Base-by-base conservation (phyloP, 2,113 vertebrate species). In the Eolophus roseicapilla region DNA sequence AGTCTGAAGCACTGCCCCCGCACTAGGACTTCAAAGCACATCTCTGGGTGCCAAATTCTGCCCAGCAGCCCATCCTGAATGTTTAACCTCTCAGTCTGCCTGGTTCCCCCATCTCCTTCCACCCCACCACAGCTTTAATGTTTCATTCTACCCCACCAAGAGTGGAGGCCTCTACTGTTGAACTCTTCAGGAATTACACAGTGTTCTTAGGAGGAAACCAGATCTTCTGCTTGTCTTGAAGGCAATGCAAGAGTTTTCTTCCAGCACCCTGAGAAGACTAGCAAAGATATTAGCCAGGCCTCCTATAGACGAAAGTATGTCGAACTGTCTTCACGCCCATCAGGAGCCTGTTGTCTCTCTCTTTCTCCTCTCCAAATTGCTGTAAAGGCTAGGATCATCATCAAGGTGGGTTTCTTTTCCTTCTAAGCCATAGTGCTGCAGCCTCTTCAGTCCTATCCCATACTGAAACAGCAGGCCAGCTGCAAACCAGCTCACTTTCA, bases 351-450 rank as follows among this genome's bases (percentile, higher is more conserved):
- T 11, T 68, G 14, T 11, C 13, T 82, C 35, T 70, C 50, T 69
- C 25, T 50, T 86, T 77, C 46, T 59, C 17, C n/a, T 41, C 62
- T 87, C 55, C 5, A 6, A 43, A 35, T 57, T 43, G 28, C 31
- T 70, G 15, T 24, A 41, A 76, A 3, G 2, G 23, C n/a, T 89
- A 68, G n/a, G 47, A 59, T 46, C 27, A 75, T 44, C n/a, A 67
- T 8, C 18, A 49, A 24, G 14, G 10, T 21, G 25, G 55, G 24
- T 49, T 93, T 92, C 3, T 1, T 78, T 85, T 64, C 57, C 17
- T 69, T 73, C 44, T 70, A 13, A 77, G 53, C 59, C 69, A 39
- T 6, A 69, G 10, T 0, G 0, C 6, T 70, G 44, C 52, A 0
- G 1, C 50, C 17, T 63, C 10, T n/a, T 78, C 57, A 63, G 63